Percentiles rank a stretch among this genome's conserved stretches.
Evolutionary conservation across 2,888 invertebrate genomes (phyloP).

Genomic region (Unio delphinus): DNA sequence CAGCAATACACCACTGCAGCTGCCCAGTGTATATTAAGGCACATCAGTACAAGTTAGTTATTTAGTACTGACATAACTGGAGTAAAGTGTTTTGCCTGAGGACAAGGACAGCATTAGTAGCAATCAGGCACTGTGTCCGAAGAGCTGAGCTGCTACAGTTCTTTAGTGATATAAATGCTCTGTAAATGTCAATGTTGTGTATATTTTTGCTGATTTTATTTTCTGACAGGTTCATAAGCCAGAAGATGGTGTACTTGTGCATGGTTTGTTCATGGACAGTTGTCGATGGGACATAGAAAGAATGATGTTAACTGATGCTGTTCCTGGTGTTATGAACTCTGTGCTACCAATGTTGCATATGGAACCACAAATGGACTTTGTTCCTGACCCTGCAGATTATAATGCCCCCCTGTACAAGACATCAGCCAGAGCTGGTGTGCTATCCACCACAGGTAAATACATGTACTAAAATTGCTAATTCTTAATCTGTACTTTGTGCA

Average conservation of each 20-base stretch:
- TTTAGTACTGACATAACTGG: no score
- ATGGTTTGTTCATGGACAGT: slow-evolving; percentile 72
- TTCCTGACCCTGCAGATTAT: slow-evolving; percentile 68
- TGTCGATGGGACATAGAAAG: slow-evolving; percentile 68
- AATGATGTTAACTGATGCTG: slow-evolving; percentile 62
- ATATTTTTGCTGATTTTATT: background rate
- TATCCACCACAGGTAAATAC: slow-evolving; percentile 72
- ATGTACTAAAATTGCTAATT: background rate
- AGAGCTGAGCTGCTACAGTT: background rate
- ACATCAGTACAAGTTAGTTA: no score
- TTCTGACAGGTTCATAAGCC: slow-evolving; percentile 51
- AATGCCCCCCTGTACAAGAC: slow-evolving; percentile 72
- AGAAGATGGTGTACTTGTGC: slow-evolving; percentile 70
- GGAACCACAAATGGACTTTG: slow-evolving; percentile 76
- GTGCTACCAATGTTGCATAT: slow-evolving; percentile 81
- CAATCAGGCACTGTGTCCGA: no score
- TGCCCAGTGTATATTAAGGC: no score
- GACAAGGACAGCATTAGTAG: no score
- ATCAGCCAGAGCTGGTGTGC: slow-evolving; percentile 68
- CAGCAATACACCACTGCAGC: no score
- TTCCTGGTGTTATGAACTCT: slow-evolving; percentile 83
- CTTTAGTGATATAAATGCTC: background rate
- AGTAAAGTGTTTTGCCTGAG: no score
- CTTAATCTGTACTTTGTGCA: no score
- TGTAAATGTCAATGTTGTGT: background rate